A percentile compares a stretch with the other conserved stretches of the same genome.
Evolutionary conservation across 2,797 vertebrate species (phyloP).

Genomic region (Remorina albescens): DNA sequence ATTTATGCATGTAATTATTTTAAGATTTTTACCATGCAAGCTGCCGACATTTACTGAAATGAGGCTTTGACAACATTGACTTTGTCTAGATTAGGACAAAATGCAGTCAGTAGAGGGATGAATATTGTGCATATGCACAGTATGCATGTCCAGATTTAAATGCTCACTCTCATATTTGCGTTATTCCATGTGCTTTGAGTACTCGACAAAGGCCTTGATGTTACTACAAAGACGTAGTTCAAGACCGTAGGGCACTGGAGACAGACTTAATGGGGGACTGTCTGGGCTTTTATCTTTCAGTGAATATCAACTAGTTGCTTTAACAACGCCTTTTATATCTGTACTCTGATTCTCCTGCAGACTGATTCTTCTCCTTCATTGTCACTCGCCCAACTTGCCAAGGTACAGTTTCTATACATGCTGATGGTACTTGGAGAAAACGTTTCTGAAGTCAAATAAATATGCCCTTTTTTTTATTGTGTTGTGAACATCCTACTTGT

Average conservation of each 20-base stretch:
- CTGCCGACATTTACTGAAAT: neutral
- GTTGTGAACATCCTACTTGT: neutral
- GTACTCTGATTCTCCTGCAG: slow-evolving; percentile 83
- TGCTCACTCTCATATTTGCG: neutral
- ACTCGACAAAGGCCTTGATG: slow-evolving; percentile 9
- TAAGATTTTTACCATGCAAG: slow-evolving; percentile 2
- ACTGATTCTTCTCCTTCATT: slow-evolving; percentile 83
- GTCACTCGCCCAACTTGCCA: slow-evolving; percentile 81
- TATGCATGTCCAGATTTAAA: slow-evolving; percentile 16
- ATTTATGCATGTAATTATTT: neutral
- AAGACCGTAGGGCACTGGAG: slow-evolving; percentile 42
- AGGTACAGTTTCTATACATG: slow-evolving; percentile 68
- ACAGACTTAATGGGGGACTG: slow-evolving; percentile 64
- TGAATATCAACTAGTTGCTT: slow-evolving; percentile 44
- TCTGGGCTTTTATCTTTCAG: slow-evolving; percentile 62
- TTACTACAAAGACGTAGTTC: slow-evolving; percentile 25
- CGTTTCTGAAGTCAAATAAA: neutral
- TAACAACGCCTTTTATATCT: slow-evolving; percentile 74
- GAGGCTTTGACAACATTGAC: neutral
- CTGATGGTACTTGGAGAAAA: slow-evolving; percentile 3
- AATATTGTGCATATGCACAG: neutral
- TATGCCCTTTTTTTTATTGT: neutral
- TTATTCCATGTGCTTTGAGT: slow-evolving; percentile 18
- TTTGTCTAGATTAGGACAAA: slow-evolving; percentile 3
- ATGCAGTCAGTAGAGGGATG: neutral